Percentiles rank a stretch among this genome's conserved stretches.
Evolutionary conservation across 1,140 invertebrate genomes (phyloP).

Genomic region (Lerema accius): DNA sequence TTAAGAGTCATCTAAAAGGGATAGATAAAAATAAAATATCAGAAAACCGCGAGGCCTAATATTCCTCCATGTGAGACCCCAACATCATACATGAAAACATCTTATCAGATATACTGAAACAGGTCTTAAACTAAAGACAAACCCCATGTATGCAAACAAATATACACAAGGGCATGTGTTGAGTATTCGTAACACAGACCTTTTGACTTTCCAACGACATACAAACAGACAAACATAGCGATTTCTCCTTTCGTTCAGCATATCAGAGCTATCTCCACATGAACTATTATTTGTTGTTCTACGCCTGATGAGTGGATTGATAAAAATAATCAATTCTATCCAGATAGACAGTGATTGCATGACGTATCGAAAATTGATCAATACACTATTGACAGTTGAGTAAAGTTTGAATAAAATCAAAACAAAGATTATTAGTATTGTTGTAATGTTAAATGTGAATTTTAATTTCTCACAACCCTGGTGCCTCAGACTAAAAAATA

Average conservation of each 20-base stretch:
- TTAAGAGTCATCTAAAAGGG: too few relatives aligned
- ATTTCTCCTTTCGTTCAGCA: slow-evolving; percentile 22
- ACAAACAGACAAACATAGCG: slow-evolving; percentile 25
- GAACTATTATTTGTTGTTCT: slow-evolving; percentile 31
- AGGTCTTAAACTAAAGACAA: neutral
- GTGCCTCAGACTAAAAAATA: too few relatives aligned
- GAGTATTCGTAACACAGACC: slow-evolving; percentile 6
- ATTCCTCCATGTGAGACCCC: too few relatives aligned
- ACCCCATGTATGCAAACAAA: neutral
- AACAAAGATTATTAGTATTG: neutral
- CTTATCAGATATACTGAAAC: too few relatives aligned
- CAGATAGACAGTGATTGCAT: slow-evolving; percentile 44
- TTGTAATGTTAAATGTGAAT: too few relatives aligned
- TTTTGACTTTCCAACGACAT: slow-evolving; percentile 19
- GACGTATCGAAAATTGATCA: slow-evolving; percentile 56
- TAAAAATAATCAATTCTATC: slow-evolving; percentile 51
- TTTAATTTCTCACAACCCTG: too few relatives aligned
- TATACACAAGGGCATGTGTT: neutral
- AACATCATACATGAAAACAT: too few relatives aligned
- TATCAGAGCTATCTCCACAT: slow-evolving; percentile 18
- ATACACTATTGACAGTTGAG: slow-evolving; percentile 29
- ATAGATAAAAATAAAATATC: too few relatives aligned
- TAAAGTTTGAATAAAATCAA: neutral
- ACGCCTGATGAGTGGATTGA: slow-evolving; percentile 41
- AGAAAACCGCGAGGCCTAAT: too few relatives aligned